Percentiles rank a stretch among this genome's conserved stretches.
Conservation (phyloP, 2,888 invertebrate genomes). For the Pseudococcus longispinus region DNA sequence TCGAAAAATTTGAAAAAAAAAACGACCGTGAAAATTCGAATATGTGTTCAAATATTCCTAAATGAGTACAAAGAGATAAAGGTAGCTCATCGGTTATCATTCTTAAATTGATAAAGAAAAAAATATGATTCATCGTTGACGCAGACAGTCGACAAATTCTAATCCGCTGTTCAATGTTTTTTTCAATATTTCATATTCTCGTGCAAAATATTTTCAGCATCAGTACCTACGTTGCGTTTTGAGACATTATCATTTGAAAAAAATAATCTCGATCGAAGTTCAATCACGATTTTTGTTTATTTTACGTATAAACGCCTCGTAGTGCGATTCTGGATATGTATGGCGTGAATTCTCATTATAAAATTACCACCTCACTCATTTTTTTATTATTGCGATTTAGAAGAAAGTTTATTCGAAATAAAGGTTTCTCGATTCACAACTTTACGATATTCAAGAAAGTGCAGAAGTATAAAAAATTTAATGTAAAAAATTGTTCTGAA, state of each 20-base stretch:
- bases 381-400: background rate
- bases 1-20: too few species aligned
- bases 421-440: background rate
- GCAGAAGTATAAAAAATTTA: background rate
- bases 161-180: background rate
- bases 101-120: background rate
- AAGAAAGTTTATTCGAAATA: background rate
- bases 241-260: too few species aligned
- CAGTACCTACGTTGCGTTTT: background rate
- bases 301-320: background rate
- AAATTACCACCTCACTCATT: background rate
- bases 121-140: background rate
- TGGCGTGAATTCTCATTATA: background rate
- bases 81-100: too few species aligned
- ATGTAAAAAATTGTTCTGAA: background rate
- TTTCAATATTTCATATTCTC: background rate
- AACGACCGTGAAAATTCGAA: too few species aligned
- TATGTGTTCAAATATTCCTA: too few species aligned
- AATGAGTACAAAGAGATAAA: too few species aligned
- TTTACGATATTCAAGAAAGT: background rate
- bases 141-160: background rate
- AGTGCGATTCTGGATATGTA: background rate
- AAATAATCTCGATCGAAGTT: background rate
- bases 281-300: background rate
- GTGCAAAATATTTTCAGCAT: background rate